A percentile compares a stretch with the other conserved stretches of the same genome.
Conservation (phyloP, 2,113 vertebrate genomes). For the Uria lomvia region DNA sequence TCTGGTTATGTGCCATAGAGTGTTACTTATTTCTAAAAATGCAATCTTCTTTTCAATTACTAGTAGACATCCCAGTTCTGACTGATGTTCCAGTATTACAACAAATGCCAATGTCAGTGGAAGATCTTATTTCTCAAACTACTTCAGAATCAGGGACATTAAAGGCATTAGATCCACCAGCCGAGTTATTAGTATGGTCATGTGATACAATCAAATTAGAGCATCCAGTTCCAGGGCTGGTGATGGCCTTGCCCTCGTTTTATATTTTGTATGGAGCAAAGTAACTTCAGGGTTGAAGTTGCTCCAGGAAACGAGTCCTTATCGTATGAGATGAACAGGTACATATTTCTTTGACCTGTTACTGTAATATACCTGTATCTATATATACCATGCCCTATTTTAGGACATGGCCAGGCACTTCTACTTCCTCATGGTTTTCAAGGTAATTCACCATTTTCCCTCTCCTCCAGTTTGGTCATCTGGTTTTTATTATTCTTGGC, state of each 20-base stretch:
- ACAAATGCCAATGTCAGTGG: background rate
- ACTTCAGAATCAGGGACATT: background rate
- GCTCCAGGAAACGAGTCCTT: background rate
- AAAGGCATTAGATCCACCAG: background rate
- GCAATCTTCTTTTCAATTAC: background rate
- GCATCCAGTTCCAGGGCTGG: background rate
- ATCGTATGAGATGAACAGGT: background rate
- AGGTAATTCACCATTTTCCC: background rate
- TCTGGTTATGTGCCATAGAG: background rate
- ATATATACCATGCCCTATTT: background rate
- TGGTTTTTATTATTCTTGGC: background rate
- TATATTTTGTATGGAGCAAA: background rate
- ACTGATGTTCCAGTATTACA: background rate
- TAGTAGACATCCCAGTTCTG: background rate
- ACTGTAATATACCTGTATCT: background rate
- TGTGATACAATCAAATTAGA: background rate
- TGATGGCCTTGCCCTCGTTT: background rate
- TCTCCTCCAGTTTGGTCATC: background rate
- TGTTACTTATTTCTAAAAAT: background rate
- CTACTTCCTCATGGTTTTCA: background rate
- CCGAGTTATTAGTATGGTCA: background rate
- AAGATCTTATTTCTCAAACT: background rate
- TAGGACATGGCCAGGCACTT: background rate
- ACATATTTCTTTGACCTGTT: background rate
- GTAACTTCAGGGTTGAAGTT: background rate